Evolutionary conservation across 2,113 vertebrate genomes (phyloP).

Genomic region (Crotalus tigris): DNA sequence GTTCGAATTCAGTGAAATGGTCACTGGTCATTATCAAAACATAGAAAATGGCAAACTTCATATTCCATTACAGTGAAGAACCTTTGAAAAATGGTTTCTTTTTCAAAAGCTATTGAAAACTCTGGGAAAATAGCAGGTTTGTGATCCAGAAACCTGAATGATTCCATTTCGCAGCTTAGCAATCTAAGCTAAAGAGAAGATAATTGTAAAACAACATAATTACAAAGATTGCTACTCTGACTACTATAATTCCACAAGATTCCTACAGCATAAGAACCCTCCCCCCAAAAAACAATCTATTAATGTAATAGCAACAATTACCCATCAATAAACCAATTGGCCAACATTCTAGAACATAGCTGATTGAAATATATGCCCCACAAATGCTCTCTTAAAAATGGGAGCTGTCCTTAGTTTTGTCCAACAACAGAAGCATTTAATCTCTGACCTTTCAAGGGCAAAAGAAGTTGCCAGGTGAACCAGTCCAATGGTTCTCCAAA

Average conservation of each 20-base stretch:
- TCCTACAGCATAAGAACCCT: neutral
- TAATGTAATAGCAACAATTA: neutral
- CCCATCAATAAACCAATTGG: neutral
- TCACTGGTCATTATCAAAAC: constrained; percentile 1
- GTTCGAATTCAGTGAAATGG: constrained; percentile 23
- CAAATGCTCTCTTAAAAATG: too few species aligned
- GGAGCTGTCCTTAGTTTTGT: neutral
- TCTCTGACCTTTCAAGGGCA: neutral
- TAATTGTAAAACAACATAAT: neutral
- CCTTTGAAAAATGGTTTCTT: neutral
- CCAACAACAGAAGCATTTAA: neutral
- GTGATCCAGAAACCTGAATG: neutral
- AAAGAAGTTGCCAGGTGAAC: neutral
- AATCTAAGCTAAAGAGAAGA: neutral
- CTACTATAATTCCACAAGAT: neutral
- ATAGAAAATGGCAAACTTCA: constrained; percentile 10
- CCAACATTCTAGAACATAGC: neutral
- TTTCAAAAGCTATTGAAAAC: neutral
- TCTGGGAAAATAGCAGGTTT: neutral
- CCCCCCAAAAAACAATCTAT: neutral
- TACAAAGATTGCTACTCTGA: neutral
- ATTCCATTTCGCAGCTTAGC: neutral
- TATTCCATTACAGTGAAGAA: neutral
- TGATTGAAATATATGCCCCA: neutral
- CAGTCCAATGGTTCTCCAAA: neutral